phyloP scores from a whole-genome alignment of 2,888 invertebrate species.

The Lapara coniferarum region DNA sequence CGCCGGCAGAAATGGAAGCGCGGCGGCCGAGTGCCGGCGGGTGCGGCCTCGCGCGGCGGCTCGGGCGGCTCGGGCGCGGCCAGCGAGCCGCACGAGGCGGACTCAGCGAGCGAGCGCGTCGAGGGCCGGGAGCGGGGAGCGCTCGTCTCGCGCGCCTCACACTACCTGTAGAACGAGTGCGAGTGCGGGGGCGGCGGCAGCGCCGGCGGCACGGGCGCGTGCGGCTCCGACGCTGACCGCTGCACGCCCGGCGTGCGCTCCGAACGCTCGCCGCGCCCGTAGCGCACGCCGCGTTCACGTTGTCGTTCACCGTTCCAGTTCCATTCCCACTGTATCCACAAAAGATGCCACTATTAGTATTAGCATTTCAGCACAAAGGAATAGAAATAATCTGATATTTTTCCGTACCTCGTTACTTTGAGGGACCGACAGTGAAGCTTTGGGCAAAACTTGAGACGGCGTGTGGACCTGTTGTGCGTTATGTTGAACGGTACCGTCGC shows the following conservation, averaged over 20 bases:
- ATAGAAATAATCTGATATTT: slow-evolving; percentile 1
- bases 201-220: slow-evolving; percentile 80
- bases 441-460: slow-evolving; percentile 69
- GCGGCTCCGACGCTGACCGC: slow-evolving; percentile 85
- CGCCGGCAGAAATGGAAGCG: slow-evolving; percentile 77
- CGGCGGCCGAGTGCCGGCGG: slow-evolving; percentile 50
- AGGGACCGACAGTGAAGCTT: slow-evolving; percentile 74
- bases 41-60: slow-evolving; percentile 34
- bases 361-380: background rate
- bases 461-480: slow-evolving; percentile 64
- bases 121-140: slow-evolving; percentile 71
- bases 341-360: background rate
- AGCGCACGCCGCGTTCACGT: slow-evolving; percentile 49
- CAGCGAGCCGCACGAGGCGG: slow-evolving; percentile 76
- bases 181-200: slow-evolving; percentile 81
- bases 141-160: slow-evolving; percentile 81
- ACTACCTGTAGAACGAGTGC: slow-evolving; percentile 82
- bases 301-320: slow-evolving; percentile 68
- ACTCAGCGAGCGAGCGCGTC: slow-evolving; percentile 80
- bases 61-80: slow-evolving; percentile 48
- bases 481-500: slow-evolving; percentile 55
- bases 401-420: slow-evolving; percentile 63
- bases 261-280: slow-evolving; percentile 55
- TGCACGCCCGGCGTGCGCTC: slow-evolving; percentile 81
- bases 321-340: slow-evolving; percentile 68